phyloP scores from a whole-genome alignment of 2,113 vertebrate genomes.

The Chelonoidis abingdonii region DNA sequence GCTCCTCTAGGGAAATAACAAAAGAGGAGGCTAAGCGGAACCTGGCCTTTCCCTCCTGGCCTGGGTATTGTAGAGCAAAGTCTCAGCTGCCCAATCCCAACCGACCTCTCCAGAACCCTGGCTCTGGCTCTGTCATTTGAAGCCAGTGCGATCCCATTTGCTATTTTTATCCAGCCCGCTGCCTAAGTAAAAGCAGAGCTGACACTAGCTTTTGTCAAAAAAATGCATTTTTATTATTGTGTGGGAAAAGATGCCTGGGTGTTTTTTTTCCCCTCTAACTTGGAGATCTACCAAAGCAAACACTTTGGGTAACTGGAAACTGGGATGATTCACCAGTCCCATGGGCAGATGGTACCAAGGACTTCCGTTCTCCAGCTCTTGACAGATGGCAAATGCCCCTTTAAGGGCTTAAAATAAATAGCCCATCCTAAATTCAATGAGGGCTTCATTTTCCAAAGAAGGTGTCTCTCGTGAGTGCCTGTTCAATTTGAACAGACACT shows the following conservation, averaged over 20 bases:
- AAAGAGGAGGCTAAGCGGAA: neutral
- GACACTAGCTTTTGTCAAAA: constrained; percentile 47
- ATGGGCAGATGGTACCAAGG: constrained; percentile 74
- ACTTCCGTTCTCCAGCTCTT: constrained; percentile 64
- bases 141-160: constrained; percentile 45
- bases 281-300: constrained; percentile 76
- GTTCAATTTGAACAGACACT: neutral
- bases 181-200: constrained; percentile 65
- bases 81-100: rapidly evolving
- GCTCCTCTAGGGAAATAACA: neutral
- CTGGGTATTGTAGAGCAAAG: neutral
- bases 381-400: constrained; percentile 69
- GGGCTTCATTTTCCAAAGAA: neutral
- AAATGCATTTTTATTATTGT: constrained; percentile 71
- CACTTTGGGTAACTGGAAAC: constrained; percentile 71
- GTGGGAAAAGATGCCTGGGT: constrained; percentile 72
- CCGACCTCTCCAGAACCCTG: neutral
- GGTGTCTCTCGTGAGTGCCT: rapidly evolving
- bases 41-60: neutral
- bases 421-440: neutral
- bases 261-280: constrained; percentile 64
- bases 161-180: constrained; percentile 72
- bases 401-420: constrained; percentile 59
- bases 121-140: constrained; percentile 48
- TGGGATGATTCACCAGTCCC: constrained; percentile 75